Evolutionary conservation across 1,140 invertebrate genomes (phyloP), one percentile per base, ranked within the genome.

Genomic region (Megathymus violae): DNA sequence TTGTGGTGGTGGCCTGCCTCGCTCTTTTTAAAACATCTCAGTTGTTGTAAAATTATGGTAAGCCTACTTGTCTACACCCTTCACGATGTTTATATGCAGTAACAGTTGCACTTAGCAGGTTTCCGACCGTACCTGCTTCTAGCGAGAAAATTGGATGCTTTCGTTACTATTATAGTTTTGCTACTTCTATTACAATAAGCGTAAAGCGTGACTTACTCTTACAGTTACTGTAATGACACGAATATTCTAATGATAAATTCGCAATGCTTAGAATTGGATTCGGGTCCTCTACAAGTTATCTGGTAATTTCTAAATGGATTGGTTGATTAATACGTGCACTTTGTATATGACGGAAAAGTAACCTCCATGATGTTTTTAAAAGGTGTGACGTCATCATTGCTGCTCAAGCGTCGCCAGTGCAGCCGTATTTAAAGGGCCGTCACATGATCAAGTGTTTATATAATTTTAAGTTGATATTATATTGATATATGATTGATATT

Each of bases 81-180:
- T 54, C 15, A 54, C 38, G 51, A 54, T 54, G 51, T 54, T 54
- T 54, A 54, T 54, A 54, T 54, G 51, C 41, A 54, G 51, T 54
- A 54, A 54, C 51, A 54, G 51, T 54, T 54, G 51, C 38, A 54
- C 51, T 54, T 54, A 54, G 51, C 51, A 54, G 51, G 51, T 19
- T 54, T 54, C 51, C 51, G 51, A 54, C 51, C 22, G 51, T 54
- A 41, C 51, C 51, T 54, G 19, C 19, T 22, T 17, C 36, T n/a
- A 54, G 36, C 51, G 52, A 44, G 52, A 40, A 56, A 56, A 56
- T 56, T 56, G 52, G 52, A 56, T 56, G 52, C 38, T 56, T 56
- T 56, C 52, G 52, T 56, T 56, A 56, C 38, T 56, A 22, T 40
- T 56, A 56, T 44, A 56, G 52, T 56, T 56, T 56, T 56, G 44